Conservation (phyloP, 2,797 vertebrate genomes). For the Acanthurus lineatus region DNA sequence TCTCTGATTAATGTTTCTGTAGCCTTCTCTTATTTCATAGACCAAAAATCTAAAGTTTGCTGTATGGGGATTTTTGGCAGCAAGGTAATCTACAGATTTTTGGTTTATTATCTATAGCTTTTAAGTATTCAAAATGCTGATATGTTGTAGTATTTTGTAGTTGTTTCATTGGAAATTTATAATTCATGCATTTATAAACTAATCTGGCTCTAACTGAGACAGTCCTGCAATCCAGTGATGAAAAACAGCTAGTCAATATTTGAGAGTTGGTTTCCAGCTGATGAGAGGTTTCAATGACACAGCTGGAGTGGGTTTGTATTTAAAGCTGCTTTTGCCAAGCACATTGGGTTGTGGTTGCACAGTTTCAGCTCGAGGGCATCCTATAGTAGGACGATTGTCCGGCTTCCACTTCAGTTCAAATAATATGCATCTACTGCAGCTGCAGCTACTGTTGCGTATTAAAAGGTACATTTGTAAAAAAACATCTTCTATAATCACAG, state of each 20-base stretch:
- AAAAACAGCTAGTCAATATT: conserved; percentile 37
- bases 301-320: conserved; percentile 73
- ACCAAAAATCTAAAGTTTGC: conserved; percentile 19
- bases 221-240: conserved; percentile 35
- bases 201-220: neutral
- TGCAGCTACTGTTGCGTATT: conserved; percentile 53
- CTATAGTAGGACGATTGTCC: conserved; percentile 70
- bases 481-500: conserved; percentile 12
- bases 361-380: conserved; percentile 75
- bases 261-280: conserved; percentile 64
- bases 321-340: conserved; percentile 58
- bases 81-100: too few relatives aligned
- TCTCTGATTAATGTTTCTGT: conserved; percentile 40
- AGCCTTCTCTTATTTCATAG: conserved; percentile 22
- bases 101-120: neutral
- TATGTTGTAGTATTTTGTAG: neutral
- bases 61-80: too few relatives aligned
- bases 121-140: conserved; percentile 11
- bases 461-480: conserved; percentile 36
- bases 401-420: conserved; percentile 67
- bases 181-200: conserved; percentile 23
- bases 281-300: conserved; percentile 60
- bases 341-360: conserved; percentile 74
- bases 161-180: conserved; percentile 12
- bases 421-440: conserved; percentile 59